Conservation (phyloP, 2,888 invertebrate genomes). For the Drosophila vallismaia region DNA sequence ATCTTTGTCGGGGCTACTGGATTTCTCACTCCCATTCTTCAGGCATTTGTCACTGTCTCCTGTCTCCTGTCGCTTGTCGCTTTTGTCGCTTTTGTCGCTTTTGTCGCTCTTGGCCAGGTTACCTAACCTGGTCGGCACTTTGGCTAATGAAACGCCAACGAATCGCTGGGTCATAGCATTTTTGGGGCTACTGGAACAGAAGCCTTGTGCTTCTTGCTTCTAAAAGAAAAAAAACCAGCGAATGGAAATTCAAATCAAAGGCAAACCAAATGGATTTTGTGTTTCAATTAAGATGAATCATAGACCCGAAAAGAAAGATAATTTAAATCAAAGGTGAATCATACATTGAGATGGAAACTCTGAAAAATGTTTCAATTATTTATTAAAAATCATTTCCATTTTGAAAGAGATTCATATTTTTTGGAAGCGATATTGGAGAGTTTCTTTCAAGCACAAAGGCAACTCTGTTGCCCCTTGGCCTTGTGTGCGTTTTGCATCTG, state of each 20-base stretch:
- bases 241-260: conserved; percentile 1
- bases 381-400: not conserved
- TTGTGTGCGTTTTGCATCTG: conserved; percentile 20
- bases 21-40: conserved; percentile 29
- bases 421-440: too few relatives aligned
- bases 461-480: conserved; percentile 12
- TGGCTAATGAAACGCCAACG: conserved; percentile 68
- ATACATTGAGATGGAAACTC: not conserved
- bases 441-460: conserved; percentile 8
- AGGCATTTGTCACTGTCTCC: conserved; percentile 66
- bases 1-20: conserved; percentile 17
- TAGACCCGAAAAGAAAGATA: not conserved
- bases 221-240: not conserved
- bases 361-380: not conserved
- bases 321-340: not conserved
- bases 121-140: conserved; percentile 50
- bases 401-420: too few relatives aligned
- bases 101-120: conserved; percentile 30
- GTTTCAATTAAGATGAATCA: conserved; percentile 2
- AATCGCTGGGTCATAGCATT: conserved; percentile 50
- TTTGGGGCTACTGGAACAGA: conserved; percentile 49
- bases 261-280: not conserved
- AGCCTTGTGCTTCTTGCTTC: not conserved
- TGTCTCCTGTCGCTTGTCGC: conserved; percentile 1
- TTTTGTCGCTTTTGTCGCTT: conserved; percentile 5